phyloP scores from a whole-genome alignment of 2,113 vertebrate genomes.

The Lanius ludovicianus region DNA sequence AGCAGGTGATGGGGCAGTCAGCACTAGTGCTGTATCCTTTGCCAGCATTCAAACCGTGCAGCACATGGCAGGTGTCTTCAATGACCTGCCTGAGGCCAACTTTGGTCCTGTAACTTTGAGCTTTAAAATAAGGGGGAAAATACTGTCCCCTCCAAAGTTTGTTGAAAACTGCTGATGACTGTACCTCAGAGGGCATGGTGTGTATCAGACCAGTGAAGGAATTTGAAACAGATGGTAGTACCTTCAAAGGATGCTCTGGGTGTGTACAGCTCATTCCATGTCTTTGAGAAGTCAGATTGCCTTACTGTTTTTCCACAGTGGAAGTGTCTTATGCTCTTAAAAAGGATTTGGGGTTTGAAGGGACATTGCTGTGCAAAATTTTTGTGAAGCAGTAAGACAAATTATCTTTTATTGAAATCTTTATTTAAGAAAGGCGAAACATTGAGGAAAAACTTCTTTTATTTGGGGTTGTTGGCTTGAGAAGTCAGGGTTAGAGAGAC shows the following conservation, averaged over 20 bases:
- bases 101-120: neutral
- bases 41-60: neutral
- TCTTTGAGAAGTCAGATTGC: neutral
- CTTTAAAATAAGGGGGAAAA: neutral
- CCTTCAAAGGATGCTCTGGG: neutral
- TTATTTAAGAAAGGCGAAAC: neutral
- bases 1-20: neutral
- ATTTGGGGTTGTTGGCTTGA: neutral
- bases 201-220: neutral
- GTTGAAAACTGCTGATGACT: neutral
- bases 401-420: neutral
- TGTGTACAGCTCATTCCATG: accelerated
- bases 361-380: neutral
- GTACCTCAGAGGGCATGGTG: neutral
- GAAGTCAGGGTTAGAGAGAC: neutral
- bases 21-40: neutral
- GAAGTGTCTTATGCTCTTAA: neutral
- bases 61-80: accelerated
- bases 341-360: neutral
- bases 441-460: neutral
- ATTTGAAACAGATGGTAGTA: neutral
- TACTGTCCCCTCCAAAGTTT: neutral
- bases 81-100: neutral
- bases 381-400: neutral
- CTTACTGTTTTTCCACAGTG: neutral